Evolutionary conservation across 2,113 vertebrate genomes (phyloP), one percentile per base, ranked within the genome.

Genomic region (Nothobranchius kuhntae): DNA sequence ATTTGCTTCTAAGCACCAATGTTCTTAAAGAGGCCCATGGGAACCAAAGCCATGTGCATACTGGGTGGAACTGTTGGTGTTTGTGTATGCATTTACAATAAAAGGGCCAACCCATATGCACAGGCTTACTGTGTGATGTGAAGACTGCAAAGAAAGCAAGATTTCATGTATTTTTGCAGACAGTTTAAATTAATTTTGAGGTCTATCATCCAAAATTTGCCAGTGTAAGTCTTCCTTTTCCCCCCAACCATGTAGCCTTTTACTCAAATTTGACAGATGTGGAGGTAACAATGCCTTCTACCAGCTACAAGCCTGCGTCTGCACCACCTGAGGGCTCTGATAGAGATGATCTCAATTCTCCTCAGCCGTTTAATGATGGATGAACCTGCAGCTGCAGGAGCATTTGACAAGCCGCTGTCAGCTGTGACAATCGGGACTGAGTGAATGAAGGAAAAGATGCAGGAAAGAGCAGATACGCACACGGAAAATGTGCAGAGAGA

Each of bases 371-470:
- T 90, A 90, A 90, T 92, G 91, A 90, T 78, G 82, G 88, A 90
- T 89, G 85, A 86, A 86, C 80, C 78, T 73, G 86, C 87, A 82
- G 86, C 79, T 78, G 83, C 66, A 52, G 78, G 80, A 86, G 70
- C 87, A 85, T 89, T 87, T 90, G 89, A 92, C 87, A 91, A 85
- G 77, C 75, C 17, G 65, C 77, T 84, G 87, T 89, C 91, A 89
- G 82, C 79, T 50, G 70, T 84, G 87, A 89, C 89, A 87, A 71
- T 53, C 56, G 26, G 78, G 82, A 75, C 78, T 77, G 89, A 88
- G 79, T 83, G 85, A 89, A 73, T 72, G 85, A 89, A 87, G 82
- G 83, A 36, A 75, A 67, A 82, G 61, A 73, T 78, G 69, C 42
- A 65, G 73, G 82, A 74, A 65, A 67, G 70, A 71, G 72, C 65